Percentiles rank a stretch among this genome's conserved stretches.
phyloP scores from a whole-genome alignment of 2,113 vertebrate species.

The chimpanzee (Pan troglodytes) region DNA sequence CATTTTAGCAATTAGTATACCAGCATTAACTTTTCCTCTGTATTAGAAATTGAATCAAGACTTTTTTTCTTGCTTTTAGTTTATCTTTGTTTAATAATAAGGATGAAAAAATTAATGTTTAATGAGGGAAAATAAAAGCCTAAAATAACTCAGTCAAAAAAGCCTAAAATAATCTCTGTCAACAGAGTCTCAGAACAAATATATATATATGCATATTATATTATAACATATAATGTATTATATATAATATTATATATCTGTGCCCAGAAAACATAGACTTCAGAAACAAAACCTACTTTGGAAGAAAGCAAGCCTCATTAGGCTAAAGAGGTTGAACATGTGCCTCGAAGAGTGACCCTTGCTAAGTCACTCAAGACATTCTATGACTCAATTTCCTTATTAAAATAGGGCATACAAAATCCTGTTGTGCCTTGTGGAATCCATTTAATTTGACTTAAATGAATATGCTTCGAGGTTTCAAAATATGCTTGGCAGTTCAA shows the following conservation, averaged over 20 bases:
- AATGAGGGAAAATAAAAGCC: constrained; percentile 20
- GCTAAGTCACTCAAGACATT: background rate
- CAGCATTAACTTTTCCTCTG: constrained; percentile 28
- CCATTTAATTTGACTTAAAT: constrained; percentile 6
- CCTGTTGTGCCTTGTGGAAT: background rate
- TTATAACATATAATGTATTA: background rate
- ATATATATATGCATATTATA: background rate
- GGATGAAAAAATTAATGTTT: constrained; percentile 50
- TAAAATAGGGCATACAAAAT: background rate
- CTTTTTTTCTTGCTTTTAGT: background rate
- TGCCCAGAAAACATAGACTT: background rate
- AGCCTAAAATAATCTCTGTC: background rate
- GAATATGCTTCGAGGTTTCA: background rate
- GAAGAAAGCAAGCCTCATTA: background rate
- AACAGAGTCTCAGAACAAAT: background rate
- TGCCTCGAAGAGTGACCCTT: background rate
- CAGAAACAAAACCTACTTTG: background rate
- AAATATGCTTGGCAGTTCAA: background rate
- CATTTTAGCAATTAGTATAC: constrained; percentile 40
- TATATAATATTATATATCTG: background rate
- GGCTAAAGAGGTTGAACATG: background rate
- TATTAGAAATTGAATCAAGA: constrained; percentile 36
- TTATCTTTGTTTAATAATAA: constrained; percentile 44
- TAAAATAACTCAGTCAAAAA: background rate
- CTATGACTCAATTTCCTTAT: background rate